Conservation (phyloP, 1,140 invertebrate species). For the Euwallacea similis region DNA sequence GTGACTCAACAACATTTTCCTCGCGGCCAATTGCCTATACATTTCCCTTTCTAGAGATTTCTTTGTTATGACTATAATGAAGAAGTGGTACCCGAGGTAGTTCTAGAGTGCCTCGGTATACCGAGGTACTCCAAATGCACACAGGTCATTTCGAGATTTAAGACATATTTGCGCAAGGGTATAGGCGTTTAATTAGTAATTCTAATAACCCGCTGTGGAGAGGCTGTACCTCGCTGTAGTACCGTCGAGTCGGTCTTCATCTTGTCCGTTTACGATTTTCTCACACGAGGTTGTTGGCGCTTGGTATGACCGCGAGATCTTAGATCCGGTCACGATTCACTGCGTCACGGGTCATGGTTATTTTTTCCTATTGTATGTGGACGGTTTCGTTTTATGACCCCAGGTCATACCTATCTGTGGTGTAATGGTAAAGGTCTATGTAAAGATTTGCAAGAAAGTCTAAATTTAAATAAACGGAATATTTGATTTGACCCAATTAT, state of each 20-base stretch:
- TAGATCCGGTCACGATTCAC: slow-evolving; percentile 14
- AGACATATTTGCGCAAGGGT: slow-evolving; percentile 9
- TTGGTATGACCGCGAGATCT: slow-evolving; percentile 11
- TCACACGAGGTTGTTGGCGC: slow-evolving; percentile 37
- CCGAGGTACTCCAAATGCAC: not conserved
- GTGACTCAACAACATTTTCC: too few relatives aligned
- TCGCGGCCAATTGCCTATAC: too few relatives aligned
- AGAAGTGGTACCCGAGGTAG: too few relatives aligned
- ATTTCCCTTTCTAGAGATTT: too few relatives aligned
- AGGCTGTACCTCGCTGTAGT: slow-evolving; percentile 5
- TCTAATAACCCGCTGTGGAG: slow-evolving; percentile 11
- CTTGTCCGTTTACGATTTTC: slow-evolving; percentile 27
- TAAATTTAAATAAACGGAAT: too few relatives aligned
- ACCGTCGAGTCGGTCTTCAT: slow-evolving; percentile 8
- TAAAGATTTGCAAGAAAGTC: too few relatives aligned
- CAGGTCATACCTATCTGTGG: too few relatives aligned
- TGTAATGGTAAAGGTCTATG: too few relatives aligned
- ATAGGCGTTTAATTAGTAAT: slow-evolving; percentile 18
- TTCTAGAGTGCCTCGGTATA: not conserved
- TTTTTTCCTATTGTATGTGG: not conserved
- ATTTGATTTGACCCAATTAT: too few relatives aligned
- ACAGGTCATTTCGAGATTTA: slow-evolving; percentile 2
- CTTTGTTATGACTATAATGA: too few relatives aligned
- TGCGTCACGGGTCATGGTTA: slow-evolving; percentile 14
- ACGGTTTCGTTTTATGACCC: too few relatives aligned